Evolutionary conservation across 2,888 invertebrate species (phyloP).

Genomic region (Latrodectus hesperus): DNA sequence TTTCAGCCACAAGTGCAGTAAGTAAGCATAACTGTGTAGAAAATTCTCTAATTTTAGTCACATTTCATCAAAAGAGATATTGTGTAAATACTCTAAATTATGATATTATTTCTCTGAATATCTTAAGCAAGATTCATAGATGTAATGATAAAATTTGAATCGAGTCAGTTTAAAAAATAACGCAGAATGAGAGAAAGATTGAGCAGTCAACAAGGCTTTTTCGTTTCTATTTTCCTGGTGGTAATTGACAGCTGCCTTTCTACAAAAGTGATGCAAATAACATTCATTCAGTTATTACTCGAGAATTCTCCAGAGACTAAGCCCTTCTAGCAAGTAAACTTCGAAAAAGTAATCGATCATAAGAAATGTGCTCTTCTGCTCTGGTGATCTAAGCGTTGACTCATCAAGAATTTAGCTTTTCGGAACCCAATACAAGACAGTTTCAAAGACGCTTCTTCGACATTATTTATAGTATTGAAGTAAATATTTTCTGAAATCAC

Average conservation of each 20-base stretch:
- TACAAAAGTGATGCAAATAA: not conserved
- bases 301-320: not conserved
- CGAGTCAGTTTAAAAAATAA: too few relatives aligned
- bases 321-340: not conserved
- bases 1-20: too few relatives aligned
- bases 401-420: not conserved
- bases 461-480: too few relatives aligned
- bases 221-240: not conserved
- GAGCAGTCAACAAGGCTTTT: not conserved
- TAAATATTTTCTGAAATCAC: too few relatives aligned
- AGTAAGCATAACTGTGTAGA: too few relatives aligned
- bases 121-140: too few relatives aligned
- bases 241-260: slow-evolving; percentile 2
- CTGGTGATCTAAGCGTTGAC: not conserved
- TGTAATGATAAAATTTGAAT: too few relatives aligned
- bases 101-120: too few relatives aligned
- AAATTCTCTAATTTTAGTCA: too few relatives aligned
- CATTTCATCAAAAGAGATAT: too few relatives aligned
- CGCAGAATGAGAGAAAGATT: too few relatives aligned
- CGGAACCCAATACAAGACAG: not conserved
- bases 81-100: too few relatives aligned
- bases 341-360: slow-evolving; percentile 2
- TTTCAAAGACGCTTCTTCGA: not conserved
- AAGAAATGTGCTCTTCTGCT: not conserved
- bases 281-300: not conserved